Base-by-base conservation (phyloP, 2,888 invertebrate species). In the Metellina segmentata region DNA sequence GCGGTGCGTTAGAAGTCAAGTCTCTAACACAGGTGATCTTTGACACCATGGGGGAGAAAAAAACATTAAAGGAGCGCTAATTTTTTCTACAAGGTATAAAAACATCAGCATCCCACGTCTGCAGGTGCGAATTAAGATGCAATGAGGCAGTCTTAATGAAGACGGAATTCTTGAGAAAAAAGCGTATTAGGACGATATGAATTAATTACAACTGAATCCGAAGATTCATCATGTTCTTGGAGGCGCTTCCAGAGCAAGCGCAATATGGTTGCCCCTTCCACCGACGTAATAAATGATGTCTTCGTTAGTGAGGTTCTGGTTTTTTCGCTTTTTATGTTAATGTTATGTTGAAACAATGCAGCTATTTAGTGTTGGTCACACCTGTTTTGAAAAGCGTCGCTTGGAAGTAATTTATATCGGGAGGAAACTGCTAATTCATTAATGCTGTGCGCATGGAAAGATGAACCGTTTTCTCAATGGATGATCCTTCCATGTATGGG, bases 71-170 rank as follows among this genome's bases (percentile, higher is more conserved):
- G 52, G 72, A 79, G 34, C 72, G 61, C 11, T 61, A 20, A 48
- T 88, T 86, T 78, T 75, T 88, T 87, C n/a, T 79, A 81, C 52
- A 69, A 11, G 34, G 19, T 34, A 34, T 34, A 34, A 34, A 34
- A 87, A n/a, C 87, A 71, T 52, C 78, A 72, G 51, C 89, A 82
- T 52, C 86, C 90, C 90, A 91, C 86, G 85, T 86, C 81, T 69
- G 77, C 85, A 81, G 86, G 86, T 82, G 90, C 74, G 81, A 91
- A 91, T 91, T 91, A 91, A 91, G 90, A 91, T 91, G 82, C 90
- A 91, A 81, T 61, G 82, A 91, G 86, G 77, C 70, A 16, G 77
- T 61, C 78, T 81, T 91, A 91, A 91, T 91, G 90, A 91, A 91
- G 90, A 91, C 77, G 71, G 71, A 69, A 81, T n/a, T 53, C 53